These are phyloP conservation scores for Oncorhynchus keta DNA, from an alignment of 2,113 vertebrate species.

Conservation along the genomic window DNA sequence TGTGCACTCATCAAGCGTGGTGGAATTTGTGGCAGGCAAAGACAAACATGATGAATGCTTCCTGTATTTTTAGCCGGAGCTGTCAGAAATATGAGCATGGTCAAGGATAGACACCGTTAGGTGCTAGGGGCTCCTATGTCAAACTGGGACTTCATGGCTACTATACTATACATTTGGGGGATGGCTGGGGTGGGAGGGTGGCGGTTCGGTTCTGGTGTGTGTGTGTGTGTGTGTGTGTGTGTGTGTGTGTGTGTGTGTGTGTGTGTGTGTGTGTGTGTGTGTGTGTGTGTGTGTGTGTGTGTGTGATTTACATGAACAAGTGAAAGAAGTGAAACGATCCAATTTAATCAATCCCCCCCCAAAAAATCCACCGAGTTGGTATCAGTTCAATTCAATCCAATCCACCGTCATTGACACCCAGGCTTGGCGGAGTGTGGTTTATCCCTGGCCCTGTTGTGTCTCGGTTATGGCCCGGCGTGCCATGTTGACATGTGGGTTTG, in stretches of 20 bases:
- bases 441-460: conserved; percentile 31
- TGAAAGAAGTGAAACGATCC: background rate
- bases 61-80: conserved; percentile 71
- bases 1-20: conserved; percentile 14
- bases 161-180: background rate
- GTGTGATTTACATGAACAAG: background rate
- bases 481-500: conserved; percentile 50
- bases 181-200: background rate
- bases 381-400: conserved; percentile 32
- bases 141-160: conserved; percentile 8
- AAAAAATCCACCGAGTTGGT: conserved; percentile 17
- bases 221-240: background rate
- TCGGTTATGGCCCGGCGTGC: conserved; percentile 11
- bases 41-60: conserved; percentile 58
- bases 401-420: conserved; percentile 13
- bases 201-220: background rate
- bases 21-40: conserved; percentile 43
- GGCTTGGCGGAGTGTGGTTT: background rate
- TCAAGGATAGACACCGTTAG: conserved; percentile 24
- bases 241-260: background rate
- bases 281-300: background rate
- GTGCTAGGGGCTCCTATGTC: conserved; percentile 23
- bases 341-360: background rate
- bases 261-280: background rate
- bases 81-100: conserved; percentile 61